Base-by-base conservation (phyloP, 2,888 invertebrate genomes). In the Amphipyra berbera region DNA sequence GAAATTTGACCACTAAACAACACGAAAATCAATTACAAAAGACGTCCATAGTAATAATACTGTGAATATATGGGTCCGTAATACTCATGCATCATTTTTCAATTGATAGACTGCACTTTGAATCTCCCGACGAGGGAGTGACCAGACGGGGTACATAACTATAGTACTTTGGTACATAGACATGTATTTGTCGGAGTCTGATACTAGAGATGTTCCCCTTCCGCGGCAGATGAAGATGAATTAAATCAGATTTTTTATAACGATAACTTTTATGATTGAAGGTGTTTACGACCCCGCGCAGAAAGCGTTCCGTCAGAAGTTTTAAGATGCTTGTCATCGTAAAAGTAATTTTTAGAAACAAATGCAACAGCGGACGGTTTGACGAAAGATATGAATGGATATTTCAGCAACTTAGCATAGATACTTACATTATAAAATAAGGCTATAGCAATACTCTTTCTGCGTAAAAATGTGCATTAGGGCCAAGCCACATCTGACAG, bases 141-240 rank as follows among this genome's bases (percentile, higher is more conserved):
- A 41, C 49, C 66, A 67, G 67, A 56, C 67, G 13, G 38, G 47
- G 14, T 21, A 21, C 21, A 3, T 21, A 21, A 21, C 50, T 48
- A 44, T 9, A 38, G 8, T 40, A 50, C 42, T 4, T 55, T n/a
- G 33, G 21, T 41, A 71, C 10, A n/a, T n/a, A n/a, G n/a, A n/a
- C n/a, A 13, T 41, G 38, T 10, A 45, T 49, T n/a, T 49, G 42
- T 55, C 46, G 50, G 42, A 71, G 56, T 71, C 42, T 71, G 46
- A 0, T 9, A 8, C 0, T 67, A 67, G 67, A 56, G 67, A 8
- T 67, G 67, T 35, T 2, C 45, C n/a, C n/a, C n/a, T n/a, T n/a
- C n/a, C n/a, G n/a, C n/a, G n/a, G n/a, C n/a, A n/a, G n/a, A n/a
- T 13, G 9, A 12, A 10, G 44, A 4, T 21, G 44, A 5, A 10